These are phyloP conservation scores for Labrus mixtus DNA, from an alignment of 2,113 vertebrate genomes.

Conservation along the genomic window DNA sequence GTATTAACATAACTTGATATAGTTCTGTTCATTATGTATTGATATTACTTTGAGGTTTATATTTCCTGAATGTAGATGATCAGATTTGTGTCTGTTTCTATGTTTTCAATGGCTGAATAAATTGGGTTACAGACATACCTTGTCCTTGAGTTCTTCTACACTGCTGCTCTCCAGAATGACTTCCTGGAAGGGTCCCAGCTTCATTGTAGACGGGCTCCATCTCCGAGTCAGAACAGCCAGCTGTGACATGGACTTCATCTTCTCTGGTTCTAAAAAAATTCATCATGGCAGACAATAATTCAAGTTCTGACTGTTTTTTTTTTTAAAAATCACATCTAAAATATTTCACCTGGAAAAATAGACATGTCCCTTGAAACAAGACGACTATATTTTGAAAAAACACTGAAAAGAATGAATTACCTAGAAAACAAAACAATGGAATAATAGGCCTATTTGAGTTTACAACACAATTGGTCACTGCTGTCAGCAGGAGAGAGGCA, in stretches of 20 bases:
- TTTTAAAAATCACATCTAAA: background rate
- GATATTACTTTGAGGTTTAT: too few relatives aligned
- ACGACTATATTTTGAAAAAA: too few relatives aligned
- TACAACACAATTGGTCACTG: too few relatives aligned
- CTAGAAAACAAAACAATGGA: too few relatives aligned
- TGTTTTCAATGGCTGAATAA: background rate
- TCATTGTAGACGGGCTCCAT: slow-evolving; percentile 94
- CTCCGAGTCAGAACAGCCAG: slow-evolving; percentile 91
- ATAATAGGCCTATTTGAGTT: too few relatives aligned
- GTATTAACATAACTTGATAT: too few relatives aligned
- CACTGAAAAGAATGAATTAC: too few relatives aligned
- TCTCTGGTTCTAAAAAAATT: slow-evolving; percentile 88
- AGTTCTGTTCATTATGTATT: too few relatives aligned
- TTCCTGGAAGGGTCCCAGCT: slow-evolving; percentile 93
- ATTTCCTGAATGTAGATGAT: too few relatives aligned
- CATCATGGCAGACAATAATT: background rate
- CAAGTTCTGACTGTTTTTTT: background rate
- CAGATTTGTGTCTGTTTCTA: too few relatives aligned
- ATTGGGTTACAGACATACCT: slow-evolving; percentile 78
- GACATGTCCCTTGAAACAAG: background rate
- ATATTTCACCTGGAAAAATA: background rate
- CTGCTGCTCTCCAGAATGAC: slow-evolving; percentile 96
- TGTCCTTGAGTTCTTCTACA: slow-evolving; percentile 95
- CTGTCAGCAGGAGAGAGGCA: too few relatives aligned
- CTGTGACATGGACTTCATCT: slow-evolving; percentile 99